Conservation (phyloP, 2,888 invertebrate genomes). For the Hyalella azteca region DNA sequence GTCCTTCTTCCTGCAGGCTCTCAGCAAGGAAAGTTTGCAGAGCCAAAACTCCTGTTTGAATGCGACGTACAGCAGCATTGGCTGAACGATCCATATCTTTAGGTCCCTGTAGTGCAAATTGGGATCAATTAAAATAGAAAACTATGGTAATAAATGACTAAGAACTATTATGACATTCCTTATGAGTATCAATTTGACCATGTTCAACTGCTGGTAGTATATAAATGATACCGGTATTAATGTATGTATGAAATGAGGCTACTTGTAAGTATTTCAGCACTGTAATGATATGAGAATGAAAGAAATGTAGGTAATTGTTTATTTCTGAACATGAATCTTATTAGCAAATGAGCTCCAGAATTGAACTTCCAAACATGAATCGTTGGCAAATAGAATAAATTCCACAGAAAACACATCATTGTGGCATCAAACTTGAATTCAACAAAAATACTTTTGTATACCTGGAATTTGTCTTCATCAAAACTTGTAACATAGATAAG, state of each 20-base stretch:
- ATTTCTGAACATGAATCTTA: too few relatives aligned
- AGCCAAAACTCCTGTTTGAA: conserved; percentile 77
- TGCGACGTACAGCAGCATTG: conserved; percentile 75
- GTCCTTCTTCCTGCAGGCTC: conserved; percentile 80
- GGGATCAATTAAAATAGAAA: too few relatives aligned
- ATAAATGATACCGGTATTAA: too few relatives aligned
- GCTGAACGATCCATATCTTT: conserved; percentile 70
- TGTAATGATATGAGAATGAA: too few relatives aligned
- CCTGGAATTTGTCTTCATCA: conserved; percentile 75
- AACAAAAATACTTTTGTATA: background rate
- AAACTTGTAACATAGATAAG: conserved; percentile 84
- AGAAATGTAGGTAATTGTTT: too few relatives aligned
- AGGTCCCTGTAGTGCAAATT: conserved; percentile 74
- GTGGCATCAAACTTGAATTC: too few relatives aligned
- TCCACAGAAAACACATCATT: background rate
- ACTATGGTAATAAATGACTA: too few relatives aligned
- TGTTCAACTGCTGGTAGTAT: too few relatives aligned
- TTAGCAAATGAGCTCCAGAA: background rate
- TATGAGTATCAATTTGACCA: too few relatives aligned
- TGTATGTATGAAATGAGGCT: too few relatives aligned
- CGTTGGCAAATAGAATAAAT: background rate
- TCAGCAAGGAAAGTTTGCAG: conserved; percentile 87
- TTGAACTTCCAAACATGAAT: background rate
- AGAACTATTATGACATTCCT: too few relatives aligned
- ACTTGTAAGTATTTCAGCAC: too few relatives aligned